These are phyloP conservation scores for Amazonetta brasiliensis DNA, from an alignment of 2,797 vertebrate genomes.

Conservation along the genomic window DNA sequence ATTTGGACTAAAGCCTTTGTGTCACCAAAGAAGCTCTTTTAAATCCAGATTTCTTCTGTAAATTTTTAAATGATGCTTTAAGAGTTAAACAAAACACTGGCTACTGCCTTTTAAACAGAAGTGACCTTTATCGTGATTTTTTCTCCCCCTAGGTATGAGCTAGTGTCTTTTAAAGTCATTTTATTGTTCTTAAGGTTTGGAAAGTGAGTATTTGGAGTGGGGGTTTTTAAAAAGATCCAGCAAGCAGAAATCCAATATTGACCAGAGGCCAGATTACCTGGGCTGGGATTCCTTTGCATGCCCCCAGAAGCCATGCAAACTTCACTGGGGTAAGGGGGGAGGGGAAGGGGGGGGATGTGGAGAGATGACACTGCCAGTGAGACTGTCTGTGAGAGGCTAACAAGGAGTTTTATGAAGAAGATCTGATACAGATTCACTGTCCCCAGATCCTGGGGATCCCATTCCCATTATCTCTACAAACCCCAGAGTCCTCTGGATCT, in stretches of 20 bases:
- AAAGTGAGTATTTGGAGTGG: neutral
- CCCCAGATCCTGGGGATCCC: neutral
- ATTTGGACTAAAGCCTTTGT: neutral
- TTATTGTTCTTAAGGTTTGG: neutral
- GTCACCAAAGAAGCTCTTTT: neutral
- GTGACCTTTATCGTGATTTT: neutral
- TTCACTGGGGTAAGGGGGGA: neutral
- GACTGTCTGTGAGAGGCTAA: neutral
- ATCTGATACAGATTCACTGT: neutral
- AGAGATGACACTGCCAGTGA: neutral
- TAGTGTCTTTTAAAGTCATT: neutral
- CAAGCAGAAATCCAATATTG: neutral
- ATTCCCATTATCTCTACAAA: neutral
- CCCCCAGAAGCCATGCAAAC: neutral
- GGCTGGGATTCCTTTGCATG: neutral
- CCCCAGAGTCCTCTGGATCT: neutral
- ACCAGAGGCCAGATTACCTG: neutral
- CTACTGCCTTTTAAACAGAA: neutral
- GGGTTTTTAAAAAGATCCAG: neutral
- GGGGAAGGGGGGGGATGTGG: too few relatives aligned
- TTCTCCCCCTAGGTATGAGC: neutral
- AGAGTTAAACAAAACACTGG: slow-evolving; percentile 34
- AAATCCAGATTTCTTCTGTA: neutral
- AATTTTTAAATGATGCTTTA: neutral
- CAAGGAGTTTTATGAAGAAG: neutral